Evolutionary conservation across 1,140 invertebrate species (phyloP).

Genomic region (Brachionus angularis): DNA sequence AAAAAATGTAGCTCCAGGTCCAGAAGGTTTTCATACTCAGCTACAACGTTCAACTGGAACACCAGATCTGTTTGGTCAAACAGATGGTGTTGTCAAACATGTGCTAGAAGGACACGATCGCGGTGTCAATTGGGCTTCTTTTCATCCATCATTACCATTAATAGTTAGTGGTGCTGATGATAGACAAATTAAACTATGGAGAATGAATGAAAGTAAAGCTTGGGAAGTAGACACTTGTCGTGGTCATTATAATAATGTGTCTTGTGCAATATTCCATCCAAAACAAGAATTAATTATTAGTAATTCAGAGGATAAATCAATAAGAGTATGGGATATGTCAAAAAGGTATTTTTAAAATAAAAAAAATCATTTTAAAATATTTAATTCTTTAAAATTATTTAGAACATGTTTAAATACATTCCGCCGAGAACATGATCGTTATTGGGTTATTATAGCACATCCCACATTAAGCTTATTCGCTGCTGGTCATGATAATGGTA

Average conservation of each 20-base stretch:
- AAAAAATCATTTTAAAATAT: neutral
- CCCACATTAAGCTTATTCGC: slow-evolving; percentile 66
- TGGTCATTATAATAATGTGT: slow-evolving; percentile 99
- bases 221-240: slow-evolving; percentile 99
- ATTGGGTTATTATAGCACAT: slow-evolving; percentile 91
- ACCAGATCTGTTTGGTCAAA: slow-evolving; percentile 92
- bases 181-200: slow-evolving; percentile 92
- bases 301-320: slow-evolving; percentile 96
- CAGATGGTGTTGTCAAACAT: slow-evolving; percentile 95
- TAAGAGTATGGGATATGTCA: slow-evolving; percentile 97
- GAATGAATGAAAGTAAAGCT: slow-evolving; percentile 86
- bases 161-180: slow-evolving; percentile 97
- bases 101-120: slow-evolving; percentile 78
- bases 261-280: slow-evolving; percentile 94
- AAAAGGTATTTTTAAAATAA: slow-evolving; percentile 62
- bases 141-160: slow-evolving; percentile 88
- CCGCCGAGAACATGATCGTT: slow-evolving; percentile 84
- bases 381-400: slow-evolving; percentile 53
- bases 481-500: slow-evolving; percentile 86
- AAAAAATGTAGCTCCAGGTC: slow-evolving; percentile 90
- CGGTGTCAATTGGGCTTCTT: slow-evolving; percentile 96
- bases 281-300: slow-evolving; percentile 91
- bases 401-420: slow-evolving; percentile 87
- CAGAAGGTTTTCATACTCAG: slow-evolving; percentile 60
- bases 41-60: slow-evolving; percentile 66